Conservation (phyloP, 2,113 vertebrate species). For the Pimephales promelas region DNA sequence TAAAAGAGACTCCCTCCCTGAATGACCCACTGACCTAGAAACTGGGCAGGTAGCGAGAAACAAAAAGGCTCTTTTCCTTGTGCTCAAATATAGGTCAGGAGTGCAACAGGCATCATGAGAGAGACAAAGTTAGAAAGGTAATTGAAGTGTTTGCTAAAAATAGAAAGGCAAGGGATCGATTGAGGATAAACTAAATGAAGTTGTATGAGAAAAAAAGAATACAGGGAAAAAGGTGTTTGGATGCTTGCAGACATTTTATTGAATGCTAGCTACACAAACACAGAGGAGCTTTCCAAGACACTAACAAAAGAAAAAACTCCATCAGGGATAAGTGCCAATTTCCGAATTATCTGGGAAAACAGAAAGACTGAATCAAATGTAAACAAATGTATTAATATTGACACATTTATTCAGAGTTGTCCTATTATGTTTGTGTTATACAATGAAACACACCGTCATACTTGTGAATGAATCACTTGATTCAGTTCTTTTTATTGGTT, state of each 20-base stretch:
- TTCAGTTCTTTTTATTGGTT: background rate
- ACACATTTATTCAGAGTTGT: background rate
- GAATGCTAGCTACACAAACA: slow-evolving; percentile 23
- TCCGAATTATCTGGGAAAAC: background rate
- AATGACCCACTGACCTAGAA: slow-evolving; percentile 79
- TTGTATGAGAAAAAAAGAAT: slow-evolving; percentile 20
- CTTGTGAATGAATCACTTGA: background rate
- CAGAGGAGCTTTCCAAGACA: background rate
- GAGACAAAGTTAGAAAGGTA: slow-evolving; percentile 43
- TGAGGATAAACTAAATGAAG: slow-evolving; percentile 22
- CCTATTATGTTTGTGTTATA: background rate
- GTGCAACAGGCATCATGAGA: slow-evolving; percentile 21
- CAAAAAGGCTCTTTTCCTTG: slow-evolving; percentile 52
- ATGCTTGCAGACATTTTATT: background rate
- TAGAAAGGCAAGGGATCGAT: slow-evolving; percentile 40
- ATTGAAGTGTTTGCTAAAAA: slow-evolving; percentile 54
- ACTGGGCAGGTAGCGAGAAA: slow-evolving; percentile 62
- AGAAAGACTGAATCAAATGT: background rate
- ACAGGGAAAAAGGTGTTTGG: background rate
- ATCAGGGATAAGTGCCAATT: background rate
- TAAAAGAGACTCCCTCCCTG: slow-evolving; percentile 47
- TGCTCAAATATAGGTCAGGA: slow-evolving; percentile 72
- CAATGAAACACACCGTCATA: background rate
- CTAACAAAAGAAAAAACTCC: background rate
- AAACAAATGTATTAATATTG: background rate